Evolutionary conservation across 2,797 vertebrate species (phyloP), one percentile per base, ranked within the genome.

Genomic region (Eurystomus glaucurus): DNA sequence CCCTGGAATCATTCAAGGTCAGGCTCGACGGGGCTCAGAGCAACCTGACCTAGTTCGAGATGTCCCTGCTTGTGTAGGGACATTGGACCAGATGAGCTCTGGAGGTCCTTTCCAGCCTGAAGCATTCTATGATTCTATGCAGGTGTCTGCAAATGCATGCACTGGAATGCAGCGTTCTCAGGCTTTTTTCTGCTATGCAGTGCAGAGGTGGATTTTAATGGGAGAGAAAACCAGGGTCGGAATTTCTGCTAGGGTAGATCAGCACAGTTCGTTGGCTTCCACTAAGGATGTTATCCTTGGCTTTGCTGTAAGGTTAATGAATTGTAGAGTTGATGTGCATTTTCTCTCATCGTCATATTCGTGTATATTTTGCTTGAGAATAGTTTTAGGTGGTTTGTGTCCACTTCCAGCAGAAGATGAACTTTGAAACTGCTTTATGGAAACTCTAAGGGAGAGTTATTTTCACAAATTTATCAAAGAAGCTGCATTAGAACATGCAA

Each of bases 81-180:
- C 35, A 35, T 35, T 35, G 35, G 35, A 35, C 35, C 35, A 35
- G 35, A 35, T 35, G 35, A 35, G 35, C 35, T 35, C 35, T 35
- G 35, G 35, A 35, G 35, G 35, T 35, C 35, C 35, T 35, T 35
- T 35, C 35, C 35, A 35, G 35, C 35, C 35, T 35, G 35, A 35
- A 35, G 8, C 35, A 35, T 35, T 35, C 35, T 35, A 35, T 35
- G 35, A 35, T 35, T 35, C 35, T 35, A 35, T 35, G 11, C 26
- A 72, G 57, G 57, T 55, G 57, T 71, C 51, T 85, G 52, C 50
- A 68, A 41, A 11, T 46, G 11, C 13, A 3, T 29, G 10, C 0
- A 0, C 54, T 29, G 58, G 33, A 87, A 54, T 3, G 8, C 50
- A 58, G 45, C 48, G 15, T 37, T 72, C n/a, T 5, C 0, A 0